Base-by-base conservation (phyloP, 1,140 invertebrate genomes). In the Sinonovacula constricta region DNA sequence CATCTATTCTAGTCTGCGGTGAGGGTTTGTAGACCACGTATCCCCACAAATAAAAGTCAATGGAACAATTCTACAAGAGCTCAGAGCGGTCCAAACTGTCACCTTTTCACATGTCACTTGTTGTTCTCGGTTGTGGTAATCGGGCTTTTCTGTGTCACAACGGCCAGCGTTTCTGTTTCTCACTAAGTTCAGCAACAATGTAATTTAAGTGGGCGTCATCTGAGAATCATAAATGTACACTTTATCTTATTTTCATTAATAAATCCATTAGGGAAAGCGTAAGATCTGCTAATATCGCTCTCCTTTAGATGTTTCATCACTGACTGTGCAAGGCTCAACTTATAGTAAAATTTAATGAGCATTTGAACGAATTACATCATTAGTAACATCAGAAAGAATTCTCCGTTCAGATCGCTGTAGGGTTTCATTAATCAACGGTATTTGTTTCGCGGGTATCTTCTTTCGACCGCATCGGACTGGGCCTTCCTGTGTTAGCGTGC, bases 41-140 rank as follows among this genome's bases (percentile, higher is more conserved):
- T 5, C 39, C 34, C 45, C 65, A 67, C 31, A 51, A 30, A 28
- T 34, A 67, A 53, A 67, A 67, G 15, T 51, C 36, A 14, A 67
- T 22, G 4, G 65, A 3, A 63, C 33, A 63, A 63, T 63, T 7
- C 60, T 3, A 63, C 36, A 12, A 31, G 10, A 14, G 26, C 30
- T 63, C 33, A 63, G 36, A 15, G 60, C 60, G 7, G 33, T 18
- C 60, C 22, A 30, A 22, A 31, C 57, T 18, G 57, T 60, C 2
- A 60, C 57, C 30, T 60, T 60, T 26, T 28, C 30, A 34, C 10
- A 3, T 4, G 12, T 14, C 22, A 63, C 5, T 3, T 28, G 3
- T 34, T 63, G 31, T 7, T 63, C 60, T 34, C 31, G 39, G n/a
- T n/a, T n/a, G 39, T 45, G 39, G 39, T 45, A 10, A 45, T 45